Conservation (phyloP, 1,140 invertebrate species). For the Colletes gigas region DNA sequence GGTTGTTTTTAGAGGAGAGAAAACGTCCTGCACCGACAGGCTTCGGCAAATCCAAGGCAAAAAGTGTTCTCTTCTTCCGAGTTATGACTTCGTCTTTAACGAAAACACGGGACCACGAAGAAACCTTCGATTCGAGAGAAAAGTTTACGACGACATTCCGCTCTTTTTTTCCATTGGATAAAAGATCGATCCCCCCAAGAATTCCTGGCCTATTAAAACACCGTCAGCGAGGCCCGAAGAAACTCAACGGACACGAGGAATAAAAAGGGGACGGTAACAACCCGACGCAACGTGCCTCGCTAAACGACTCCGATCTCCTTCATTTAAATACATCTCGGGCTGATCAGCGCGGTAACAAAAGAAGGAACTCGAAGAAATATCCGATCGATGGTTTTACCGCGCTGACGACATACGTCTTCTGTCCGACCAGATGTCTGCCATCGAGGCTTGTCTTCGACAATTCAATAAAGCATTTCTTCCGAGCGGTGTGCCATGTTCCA, state of each 20-base stretch:
- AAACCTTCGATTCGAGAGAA: not conserved
- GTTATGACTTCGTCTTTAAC: slow-evolving; percentile 23
- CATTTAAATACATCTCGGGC: slow-evolving; percentile 23
- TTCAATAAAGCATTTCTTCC: slow-evolving; percentile 50
- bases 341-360: slow-evolving; percentile 24
- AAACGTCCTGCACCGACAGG: not conserved
- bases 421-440: slow-evolving; percentile 37
- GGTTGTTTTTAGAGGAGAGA: not conserved
- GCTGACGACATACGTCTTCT: slow-evolving; percentile 40
- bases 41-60: not conserved
- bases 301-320: not conserved
- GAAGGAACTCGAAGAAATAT: slow-evolving; percentile 15
- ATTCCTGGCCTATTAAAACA: slow-evolving; percentile 34
- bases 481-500: slow-evolving; percentile 1
- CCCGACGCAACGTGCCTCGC: not conserved
- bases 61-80: not conserved
- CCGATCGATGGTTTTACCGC: slow-evolving; percentile 28
- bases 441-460: slow-evolving; percentile 39
- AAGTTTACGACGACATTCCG: slow-evolving; percentile 25
- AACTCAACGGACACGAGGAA: too few species aligned
- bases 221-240: not conserved
- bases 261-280: not conserved
- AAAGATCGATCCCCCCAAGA: not conserved
- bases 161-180: slow-evolving; percentile 2
- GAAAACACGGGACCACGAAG: not conserved